Percentiles rank a stretch among this genome's conserved stretches.
These are phyloP conservation scores for Hydrolagus colliei DNA, from an alignment of 2,797 vertebrate genomes.

Conservation along the genomic window DNA sequence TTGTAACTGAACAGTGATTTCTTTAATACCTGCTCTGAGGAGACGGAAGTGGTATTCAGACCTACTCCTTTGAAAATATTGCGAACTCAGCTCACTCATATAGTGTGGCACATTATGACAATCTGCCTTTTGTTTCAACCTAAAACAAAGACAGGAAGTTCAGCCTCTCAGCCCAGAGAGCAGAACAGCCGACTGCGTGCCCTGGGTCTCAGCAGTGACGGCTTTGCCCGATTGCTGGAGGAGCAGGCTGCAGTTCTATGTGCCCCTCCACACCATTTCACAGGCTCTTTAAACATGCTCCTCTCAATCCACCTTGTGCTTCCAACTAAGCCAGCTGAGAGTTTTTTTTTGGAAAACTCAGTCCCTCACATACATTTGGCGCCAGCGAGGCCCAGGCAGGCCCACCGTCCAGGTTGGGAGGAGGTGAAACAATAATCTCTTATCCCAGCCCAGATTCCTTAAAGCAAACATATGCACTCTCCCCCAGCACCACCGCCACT, in stretches of 20 bases:
- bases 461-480: slow-evolving; percentile 43
- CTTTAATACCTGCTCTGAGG: neutral
- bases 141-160: neutral
- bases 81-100: slow-evolving; percentile 15
- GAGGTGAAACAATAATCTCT: slow-evolving; percentile 47
- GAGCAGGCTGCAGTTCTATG: neutral
- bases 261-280: slow-evolving; percentile 2
- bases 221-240: neutral
- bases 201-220: neutral
- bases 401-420: slow-evolving; percentile 47
- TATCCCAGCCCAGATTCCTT: slow-evolving; percentile 48
- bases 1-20: too few relatives aligned
- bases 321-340: slow-evolving; percentile 29
- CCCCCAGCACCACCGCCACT: slow-evolving; percentile 39
- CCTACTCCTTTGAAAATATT: neutral
- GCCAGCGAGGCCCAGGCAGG: slow-evolving; percentile 48
- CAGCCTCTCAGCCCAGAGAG: neutral
- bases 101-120: slow-evolving; percentile 6
- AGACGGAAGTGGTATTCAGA: neutral
- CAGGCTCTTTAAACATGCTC: neutral
- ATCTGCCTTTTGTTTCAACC: neutral
- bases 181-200: neutral
- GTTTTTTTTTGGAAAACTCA: slow-evolving; percentile 42
- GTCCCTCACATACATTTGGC: slow-evolving; percentile 43
- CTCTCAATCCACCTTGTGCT: neutral